These are phyloP conservation scores for Ophion costatus DNA, from an alignment of 2,888 invertebrate species.

Conservation along the genomic window DNA sequence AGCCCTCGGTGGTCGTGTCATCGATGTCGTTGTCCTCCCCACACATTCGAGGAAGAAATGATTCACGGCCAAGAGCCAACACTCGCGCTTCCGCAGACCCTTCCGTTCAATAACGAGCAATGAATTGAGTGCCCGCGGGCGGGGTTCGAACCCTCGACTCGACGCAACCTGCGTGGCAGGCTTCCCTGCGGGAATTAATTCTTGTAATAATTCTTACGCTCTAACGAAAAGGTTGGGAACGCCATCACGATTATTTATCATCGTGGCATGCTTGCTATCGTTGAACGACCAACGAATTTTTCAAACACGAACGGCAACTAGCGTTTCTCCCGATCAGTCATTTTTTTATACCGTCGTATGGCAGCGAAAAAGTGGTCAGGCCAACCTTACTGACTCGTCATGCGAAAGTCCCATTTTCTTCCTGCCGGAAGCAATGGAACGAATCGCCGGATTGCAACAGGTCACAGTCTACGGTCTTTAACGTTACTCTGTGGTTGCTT, in stretches of 20 bases:
- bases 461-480: too few relatives aligned
- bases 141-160: constrained; percentile 12
- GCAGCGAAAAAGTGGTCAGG: too few relatives aligned
- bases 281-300: not conserved
- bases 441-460: too few relatives aligned
- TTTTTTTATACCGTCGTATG: too few relatives aligned
- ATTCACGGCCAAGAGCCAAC: constrained; percentile 42
- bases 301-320: too few relatives aligned
- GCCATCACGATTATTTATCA: not conserved
- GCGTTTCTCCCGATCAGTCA: too few relatives aligned
- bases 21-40: constrained; percentile 11
- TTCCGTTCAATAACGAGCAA: constrained; percentile 52
- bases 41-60: constrained; percentile 30
- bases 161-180: not conserved
- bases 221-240: not conserved
- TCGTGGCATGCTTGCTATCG: not conserved
- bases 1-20: constrained; percentile 37
- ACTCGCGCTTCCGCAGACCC: constrained; percentile 24
- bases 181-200: constrained; percentile 26
- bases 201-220: not conserved
- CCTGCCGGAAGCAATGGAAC: too few relatives aligned
- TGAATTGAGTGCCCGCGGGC: constrained; percentile 38
- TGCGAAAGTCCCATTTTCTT: too few relatives aligned
- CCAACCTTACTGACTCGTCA: too few relatives aligned
- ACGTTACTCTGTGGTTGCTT: too few relatives aligned